Evolutionary conservation across 2,888 invertebrate genomes (phyloP).

Genomic region (Clanis bilineata): DNA sequence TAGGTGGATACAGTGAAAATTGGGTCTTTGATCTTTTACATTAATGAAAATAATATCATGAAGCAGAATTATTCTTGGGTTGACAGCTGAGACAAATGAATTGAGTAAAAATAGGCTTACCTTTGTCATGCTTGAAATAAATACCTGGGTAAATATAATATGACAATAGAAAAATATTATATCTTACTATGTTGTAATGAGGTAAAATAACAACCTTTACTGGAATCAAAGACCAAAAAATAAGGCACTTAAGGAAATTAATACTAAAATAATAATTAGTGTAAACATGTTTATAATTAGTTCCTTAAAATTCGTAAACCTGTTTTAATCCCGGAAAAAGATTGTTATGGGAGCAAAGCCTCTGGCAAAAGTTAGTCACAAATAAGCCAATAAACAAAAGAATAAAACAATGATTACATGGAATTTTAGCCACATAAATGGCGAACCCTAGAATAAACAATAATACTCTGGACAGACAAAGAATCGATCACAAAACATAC

Average conservation of each 20-base stretch:
- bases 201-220: background rate
- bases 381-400: no score
- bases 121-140: background rate
- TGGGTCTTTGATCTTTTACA: background rate
- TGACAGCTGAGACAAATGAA: background rate
- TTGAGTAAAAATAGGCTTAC: background rate
- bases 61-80: background rate
- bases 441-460: background rate
- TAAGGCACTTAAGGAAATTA: no score
- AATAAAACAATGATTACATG: background rate
- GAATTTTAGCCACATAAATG: background rate
- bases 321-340: no score
- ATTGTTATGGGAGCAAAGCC: no score
- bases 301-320: no score
- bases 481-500: background rate
- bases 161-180: conserved; percentile 2
- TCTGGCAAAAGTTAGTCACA: no score
- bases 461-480: background rate
- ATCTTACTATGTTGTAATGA: background rate
- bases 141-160: background rate
- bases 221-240: no score
- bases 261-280: no score
- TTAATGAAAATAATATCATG: background rate
- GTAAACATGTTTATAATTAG: no score
- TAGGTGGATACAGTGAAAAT: background rate